Conservation (phyloP, 2,113 vertebrate genomes). For the Oplegnathus fasciatus region DNA sequence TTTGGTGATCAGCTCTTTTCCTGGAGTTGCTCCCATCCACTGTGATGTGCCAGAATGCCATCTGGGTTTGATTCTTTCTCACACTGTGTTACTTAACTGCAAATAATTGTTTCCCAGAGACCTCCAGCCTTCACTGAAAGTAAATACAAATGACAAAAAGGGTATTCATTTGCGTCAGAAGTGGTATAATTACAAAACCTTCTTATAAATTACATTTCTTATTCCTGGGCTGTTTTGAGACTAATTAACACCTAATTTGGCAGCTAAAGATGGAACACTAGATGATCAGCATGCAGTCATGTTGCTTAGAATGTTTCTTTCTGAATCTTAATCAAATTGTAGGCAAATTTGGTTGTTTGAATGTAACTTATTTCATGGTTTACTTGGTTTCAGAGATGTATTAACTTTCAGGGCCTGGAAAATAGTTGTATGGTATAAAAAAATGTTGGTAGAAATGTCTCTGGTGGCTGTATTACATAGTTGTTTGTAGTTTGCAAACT, state of each 20-base stretch:
- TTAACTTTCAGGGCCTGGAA: no score
- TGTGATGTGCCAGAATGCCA: conserved; percentile 64
- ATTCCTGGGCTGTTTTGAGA: not conserved
- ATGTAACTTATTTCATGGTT: not conserved
- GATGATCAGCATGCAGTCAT: not conserved
- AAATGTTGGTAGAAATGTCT: not conserved
- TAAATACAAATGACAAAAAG: conserved; percentile 30
- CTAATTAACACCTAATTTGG: conserved; percentile 32
- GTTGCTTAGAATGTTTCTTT: not conserved
- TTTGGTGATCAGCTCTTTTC: conserved; percentile 55
- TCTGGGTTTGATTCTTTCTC: conserved; percentile 77
- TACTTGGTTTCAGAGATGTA: not conserved
- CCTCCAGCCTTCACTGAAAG: conserved; percentile 31
- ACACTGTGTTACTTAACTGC: conserved; percentile 67
- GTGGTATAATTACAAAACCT: not conserved
- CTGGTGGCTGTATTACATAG: not conserved
- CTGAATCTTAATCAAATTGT: no score
- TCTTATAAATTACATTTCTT: not conserved
- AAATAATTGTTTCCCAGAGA: conserved; percentile 65
- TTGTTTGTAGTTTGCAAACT: not conserved
- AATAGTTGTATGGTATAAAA: no score
- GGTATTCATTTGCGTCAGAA: conserved; percentile 25
- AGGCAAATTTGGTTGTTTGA: not conserved
- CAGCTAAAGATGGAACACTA: not conserved
- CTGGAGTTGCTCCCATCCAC: conserved; percentile 50